Base-by-base conservation (phyloP, 2,113 vertebrate genomes). In the Osmerus eperlanus region DNA sequence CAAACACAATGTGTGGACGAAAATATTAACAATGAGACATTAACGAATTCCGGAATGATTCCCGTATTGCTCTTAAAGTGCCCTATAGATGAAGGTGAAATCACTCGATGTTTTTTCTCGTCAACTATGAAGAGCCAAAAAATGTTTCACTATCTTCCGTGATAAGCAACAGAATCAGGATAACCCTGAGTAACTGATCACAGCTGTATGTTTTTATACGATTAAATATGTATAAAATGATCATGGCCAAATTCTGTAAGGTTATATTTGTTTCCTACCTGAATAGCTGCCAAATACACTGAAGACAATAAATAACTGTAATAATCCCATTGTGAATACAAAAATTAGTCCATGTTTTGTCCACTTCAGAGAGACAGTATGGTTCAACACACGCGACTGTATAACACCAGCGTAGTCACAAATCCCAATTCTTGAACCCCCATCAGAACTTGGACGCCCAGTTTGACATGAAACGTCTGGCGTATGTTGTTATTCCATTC, bases 281-380 rank as follows among this genome's bases (percentile, higher is more conserved):
- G 90, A 86, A 73, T 75, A 85, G 82, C 83, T 67, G 87, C 81
- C 87, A 67, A 89, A 85, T 80, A 89, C 76, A 81, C 86, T 82
- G 80, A 91, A 81, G 80, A 85, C 80, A 88, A 90, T 74, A 82
- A 86, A 87, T 72, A 89, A 80, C 87, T 87, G 85, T 83, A 84
- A 84, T 87, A 92, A 90, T 89, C 84, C 90, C 91, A 92, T 92
- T 73, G 75, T 88, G 88, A 84, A 80, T 77, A 70, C 64, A 52
- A 68, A 78, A 83, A 87, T 92, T 89, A 92, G 91, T 92, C 92
- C 92, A 93, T 93, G 83, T 87, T 92, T 85, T 85, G 79, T 89
- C 85, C 82, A 82, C 85, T 86, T 88, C 77, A 75, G 76, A 65
- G 70, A 84, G 77, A 80, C 67, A 60, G 78, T 74, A 32, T 74